phyloP scores from a whole-genome alignment of 1,140 invertebrate species.

The Scaptomyza graminum region DNA sequence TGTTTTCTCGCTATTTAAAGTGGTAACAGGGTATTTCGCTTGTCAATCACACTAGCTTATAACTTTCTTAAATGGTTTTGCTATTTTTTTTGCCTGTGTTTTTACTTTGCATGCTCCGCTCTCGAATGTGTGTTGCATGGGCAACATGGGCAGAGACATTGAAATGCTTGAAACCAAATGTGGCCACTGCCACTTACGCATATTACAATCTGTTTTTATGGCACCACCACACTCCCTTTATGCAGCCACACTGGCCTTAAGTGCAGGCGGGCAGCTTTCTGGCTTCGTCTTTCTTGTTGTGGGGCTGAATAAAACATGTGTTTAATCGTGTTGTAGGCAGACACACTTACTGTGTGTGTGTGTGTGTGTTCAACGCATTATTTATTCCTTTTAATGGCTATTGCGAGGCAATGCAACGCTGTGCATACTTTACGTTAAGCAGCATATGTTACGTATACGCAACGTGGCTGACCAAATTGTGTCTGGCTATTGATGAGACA shows the following conservation, averaged over 20 bases:
- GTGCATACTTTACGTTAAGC: conserved; percentile 27
- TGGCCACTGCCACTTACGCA: conserved; percentile 72
- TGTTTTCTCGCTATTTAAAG: not conserved
- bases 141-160: conserved; percentile 24
- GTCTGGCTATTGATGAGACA: conserved; percentile 17
- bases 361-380: conserved; percentile 30
- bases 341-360: conserved; percentile 5
- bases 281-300: conserved; percentile 7
- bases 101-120: conserved; percentile 32
- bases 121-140: not conserved
- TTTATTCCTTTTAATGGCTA: conserved; percentile 44
- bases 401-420: conserved; percentile 14
- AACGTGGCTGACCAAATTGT: conserved; percentile 37
- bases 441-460: conserved; percentile 26
- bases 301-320: conserved; percentile 30
- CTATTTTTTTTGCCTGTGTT: not conserved
- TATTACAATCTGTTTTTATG: conserved; percentile 73
- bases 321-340: conserved; percentile 57
- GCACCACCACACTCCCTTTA: conserved; percentile 15
- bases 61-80: conserved; percentile 1
- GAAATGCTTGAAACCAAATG: conserved; percentile 54
- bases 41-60: not conserved
- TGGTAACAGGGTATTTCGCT: not conserved
- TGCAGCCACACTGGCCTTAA: conserved; percentile 10
- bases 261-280: conserved; percentile 32